Conservation (phyloP, 2,888 invertebrate genomes). For the Tortricodes alternella region DNA sequence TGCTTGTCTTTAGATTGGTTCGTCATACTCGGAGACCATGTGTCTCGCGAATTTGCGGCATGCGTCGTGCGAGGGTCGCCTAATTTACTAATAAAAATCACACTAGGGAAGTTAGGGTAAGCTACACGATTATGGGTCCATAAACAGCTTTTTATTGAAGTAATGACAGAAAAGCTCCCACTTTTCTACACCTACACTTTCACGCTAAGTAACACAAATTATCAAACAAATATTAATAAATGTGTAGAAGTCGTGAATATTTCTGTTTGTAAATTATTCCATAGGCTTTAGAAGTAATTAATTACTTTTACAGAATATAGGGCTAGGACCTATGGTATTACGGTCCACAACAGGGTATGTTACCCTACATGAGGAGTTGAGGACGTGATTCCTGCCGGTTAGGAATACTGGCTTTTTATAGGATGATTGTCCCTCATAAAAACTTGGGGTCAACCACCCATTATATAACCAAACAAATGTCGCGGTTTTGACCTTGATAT, state of each 20-base stretch:
- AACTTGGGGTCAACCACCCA: not conserved
- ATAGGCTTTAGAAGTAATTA: too few relatives aligned
- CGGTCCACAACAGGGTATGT: not conserved
- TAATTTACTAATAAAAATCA: slow-evolving; percentile 75
- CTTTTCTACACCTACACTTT: too few relatives aligned
- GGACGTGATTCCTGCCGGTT: slow-evolving; percentile 16
- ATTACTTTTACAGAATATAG: too few relatives aligned
- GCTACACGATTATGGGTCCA: not conserved
- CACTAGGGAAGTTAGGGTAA: slow-evolving; percentile 47
- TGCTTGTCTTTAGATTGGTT: slow-evolving; percentile 21
- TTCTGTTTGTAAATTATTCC: too few relatives aligned
- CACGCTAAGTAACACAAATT: too few relatives aligned
- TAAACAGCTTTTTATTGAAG: too few relatives aligned
- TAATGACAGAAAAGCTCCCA: too few relatives aligned
- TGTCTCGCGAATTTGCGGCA: slow-evolving; percentile 44
- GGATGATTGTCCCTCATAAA: slow-evolving; percentile 13
- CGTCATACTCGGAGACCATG: slow-evolving; percentile 36
- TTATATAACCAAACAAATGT: too few relatives aligned
- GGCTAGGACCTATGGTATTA: too few relatives aligned
- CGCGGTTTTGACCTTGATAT: too few relatives aligned
- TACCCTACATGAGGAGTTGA: slow-evolving; percentile 15
- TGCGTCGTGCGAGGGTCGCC: slow-evolving; percentile 64
- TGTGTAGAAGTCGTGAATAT: too few relatives aligned
- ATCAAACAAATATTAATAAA: too few relatives aligned
- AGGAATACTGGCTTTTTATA: slow-evolving; percentile 19